These are phyloP conservation scores for Ophion ventricosus DNA, from an alignment of 2,888 invertebrate genomes.

Conservation along the genomic window DNA sequence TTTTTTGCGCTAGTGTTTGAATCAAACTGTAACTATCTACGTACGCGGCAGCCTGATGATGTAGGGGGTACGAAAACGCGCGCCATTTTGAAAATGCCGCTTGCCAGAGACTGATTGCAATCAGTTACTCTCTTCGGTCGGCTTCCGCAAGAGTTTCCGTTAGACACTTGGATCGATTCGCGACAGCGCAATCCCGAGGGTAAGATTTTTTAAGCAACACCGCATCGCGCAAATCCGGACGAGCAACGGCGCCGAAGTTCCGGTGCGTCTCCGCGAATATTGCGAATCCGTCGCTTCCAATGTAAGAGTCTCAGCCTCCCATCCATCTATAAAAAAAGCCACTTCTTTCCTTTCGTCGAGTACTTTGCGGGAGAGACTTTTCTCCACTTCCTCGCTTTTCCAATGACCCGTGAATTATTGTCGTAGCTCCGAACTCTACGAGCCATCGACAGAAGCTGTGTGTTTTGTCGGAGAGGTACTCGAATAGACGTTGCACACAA, in stretches of 20 bases:
- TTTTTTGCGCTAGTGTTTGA: neutral
- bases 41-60: neutral
- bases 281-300: conserved; percentile 33
- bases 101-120: conserved; percentile 77
- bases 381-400: conserved; percentile 3
- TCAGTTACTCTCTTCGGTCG: conserved; percentile 76
- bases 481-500: neutral
- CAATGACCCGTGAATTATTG: conserved; percentile 15
- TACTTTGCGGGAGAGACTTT: conserved; percentile 6
- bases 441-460: conserved; percentile 8
- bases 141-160: conserved; percentile 72
- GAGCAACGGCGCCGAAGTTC: conserved; percentile 27
- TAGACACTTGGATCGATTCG: conserved; percentile 67
- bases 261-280: conserved; percentile 26
- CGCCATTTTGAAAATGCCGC: conserved; percentile 68
- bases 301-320: conserved; percentile 7
- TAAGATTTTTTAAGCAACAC: conserved; percentile 12
- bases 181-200: conserved; percentile 49
- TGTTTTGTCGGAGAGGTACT: neutral
- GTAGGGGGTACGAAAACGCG: conserved; percentile 4
- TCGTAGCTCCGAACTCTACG: conserved; percentile 15
- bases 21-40: neutral
- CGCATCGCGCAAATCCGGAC: conserved; percentile 4
- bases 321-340: conserved; percentile 2
- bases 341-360: conserved; percentile 13